A percentile compares a stretch with the other conserved stretches of the same genome.
Evolutionary conservation across 1,140 invertebrate genomes (phyloP).

Genomic region (Gerris buenoi): DNA sequence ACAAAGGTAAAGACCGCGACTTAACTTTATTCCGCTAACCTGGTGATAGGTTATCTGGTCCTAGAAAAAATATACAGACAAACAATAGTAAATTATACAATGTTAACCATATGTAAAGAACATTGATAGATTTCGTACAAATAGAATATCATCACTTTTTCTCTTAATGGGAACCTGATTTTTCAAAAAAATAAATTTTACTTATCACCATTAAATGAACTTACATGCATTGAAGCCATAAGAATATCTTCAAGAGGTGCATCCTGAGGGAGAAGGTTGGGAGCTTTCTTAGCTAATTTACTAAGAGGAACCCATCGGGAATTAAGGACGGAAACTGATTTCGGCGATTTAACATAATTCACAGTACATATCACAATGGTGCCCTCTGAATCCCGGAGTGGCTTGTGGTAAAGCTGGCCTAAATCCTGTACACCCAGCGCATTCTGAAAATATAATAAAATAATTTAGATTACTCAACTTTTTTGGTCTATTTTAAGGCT

Average conservation of each 20-base stretch:
- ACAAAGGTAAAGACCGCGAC: conserved; percentile 78
- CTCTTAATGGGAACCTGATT: too few species aligned
- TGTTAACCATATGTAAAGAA: background rate
- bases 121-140: background rate
- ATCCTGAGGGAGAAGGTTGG: conserved; percentile 43
- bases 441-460: conserved; percentile 42
- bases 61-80: conserved; percentile 28
- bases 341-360: conserved; percentile 66
- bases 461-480: too few species aligned
- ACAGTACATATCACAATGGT: conserved; percentile 80
- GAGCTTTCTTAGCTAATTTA: conserved; percentile 45
- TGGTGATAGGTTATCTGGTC: conserved; percentile 88
- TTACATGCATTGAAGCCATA: conserved; percentile 60
- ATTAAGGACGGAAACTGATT: conserved; percentile 67
- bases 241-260: conserved; percentile 64
- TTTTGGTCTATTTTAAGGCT: too few species aligned
- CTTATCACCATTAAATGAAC: too few species aligned
- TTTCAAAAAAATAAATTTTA: too few species aligned
- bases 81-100: background rate
- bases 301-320: conserved; percentile 75
- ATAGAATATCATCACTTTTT: too few species aligned
- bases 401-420: conserved; percentile 82
- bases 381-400: conserved; percentile 69
- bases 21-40: conserved; percentile 61
- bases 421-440: conserved; percentile 80